Base-by-base conservation (phyloP, 2,888 invertebrate genomes). In the Chesias legatella region DNA sequence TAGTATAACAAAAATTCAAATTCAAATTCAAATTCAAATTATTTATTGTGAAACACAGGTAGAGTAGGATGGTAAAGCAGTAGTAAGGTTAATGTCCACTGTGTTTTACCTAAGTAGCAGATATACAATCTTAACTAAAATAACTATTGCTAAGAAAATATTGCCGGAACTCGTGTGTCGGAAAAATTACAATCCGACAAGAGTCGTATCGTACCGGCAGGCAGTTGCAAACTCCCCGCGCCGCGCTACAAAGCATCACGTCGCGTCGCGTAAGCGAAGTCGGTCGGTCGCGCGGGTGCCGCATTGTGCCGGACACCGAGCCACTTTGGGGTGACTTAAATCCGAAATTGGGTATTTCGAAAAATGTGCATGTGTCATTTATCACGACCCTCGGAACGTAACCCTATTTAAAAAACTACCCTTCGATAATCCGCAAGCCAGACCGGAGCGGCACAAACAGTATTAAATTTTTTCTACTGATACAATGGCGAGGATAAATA, bases 341-440 rank as follows among this genome's bases (percentile, higher is more conserved):
- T 88, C 89, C 88, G 82, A 89, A 89, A 89, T 89, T 89, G 89
- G 89, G 89, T 89, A 88, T 89, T 89, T 89, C 83, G 86, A 85
- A 85, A 84, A 86, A 88, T 86, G 86, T 86, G 88, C 89, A 89
- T 89, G 89, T 89, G 88, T 89, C 89, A 89, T 89, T 89, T 88
- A 89, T 89, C 88, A 89, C 84, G 71, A 80, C 83, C 84, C 86
- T 79, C 79, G 64, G 78, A 82, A 70, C 67, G 73, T 84, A 84
- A 83, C 86, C 86, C 86, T 84, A 83, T 86, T 86, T 84, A 85
- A 88, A 88, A 88, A 88, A 84, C 77, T 80, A 77, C 79, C 83
- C 78, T 66, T 68, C 72, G 55, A 68, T 86, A 86, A 86, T 85
- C 86, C 86, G 68, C 44, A 59, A 55, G 75, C 74, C 67, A 69